Conservation (phyloP, 2,888 invertebrate genomes). For the Taphrorychus bicolor region DNA sequence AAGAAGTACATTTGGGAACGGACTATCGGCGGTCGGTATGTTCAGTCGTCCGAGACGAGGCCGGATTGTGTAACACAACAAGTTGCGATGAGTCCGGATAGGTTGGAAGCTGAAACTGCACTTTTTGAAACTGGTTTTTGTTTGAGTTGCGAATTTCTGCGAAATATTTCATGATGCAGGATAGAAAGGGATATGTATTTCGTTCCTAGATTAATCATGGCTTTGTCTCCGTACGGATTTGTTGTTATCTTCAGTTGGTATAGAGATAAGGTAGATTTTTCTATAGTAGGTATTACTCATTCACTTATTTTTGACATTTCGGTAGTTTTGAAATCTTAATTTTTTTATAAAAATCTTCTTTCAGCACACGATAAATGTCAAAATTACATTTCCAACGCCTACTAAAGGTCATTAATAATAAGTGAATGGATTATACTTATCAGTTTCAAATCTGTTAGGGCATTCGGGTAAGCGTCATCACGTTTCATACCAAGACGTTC, state of each 20-base stretch:
- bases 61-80: constrained; percentile 40
- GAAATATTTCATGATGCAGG: background rate
- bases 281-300: too few species aligned
- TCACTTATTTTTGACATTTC: too few species aligned
- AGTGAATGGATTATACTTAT: too few species aligned
- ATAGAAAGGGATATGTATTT: background rate
- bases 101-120: constrained; percentile 35
- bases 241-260: background rate
- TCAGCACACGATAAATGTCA: too few species aligned
- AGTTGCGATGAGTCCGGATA: constrained; percentile 34
- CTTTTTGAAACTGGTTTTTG: constrained; percentile 25
- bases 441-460: too few species aligned
- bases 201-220: background rate
- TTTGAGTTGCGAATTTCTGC: constrained; percentile 15
- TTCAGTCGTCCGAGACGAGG: constrained; percentile 29
- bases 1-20: background rate
- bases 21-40: constrained; percentile 16
- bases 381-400: too few species aligned
- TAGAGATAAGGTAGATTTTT: too few species aligned
- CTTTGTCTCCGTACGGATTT: background rate
- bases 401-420: too few species aligned
- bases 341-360: too few species aligned
- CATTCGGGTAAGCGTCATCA: too few species aligned
- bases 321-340: too few species aligned
- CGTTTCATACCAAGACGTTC: too few species aligned